Evolutionary conservation across 2,888 invertebrate genomes (phyloP), one percentile per base, ranked within the genome.

Genomic region (Zhengitettix transpicula): DNA sequence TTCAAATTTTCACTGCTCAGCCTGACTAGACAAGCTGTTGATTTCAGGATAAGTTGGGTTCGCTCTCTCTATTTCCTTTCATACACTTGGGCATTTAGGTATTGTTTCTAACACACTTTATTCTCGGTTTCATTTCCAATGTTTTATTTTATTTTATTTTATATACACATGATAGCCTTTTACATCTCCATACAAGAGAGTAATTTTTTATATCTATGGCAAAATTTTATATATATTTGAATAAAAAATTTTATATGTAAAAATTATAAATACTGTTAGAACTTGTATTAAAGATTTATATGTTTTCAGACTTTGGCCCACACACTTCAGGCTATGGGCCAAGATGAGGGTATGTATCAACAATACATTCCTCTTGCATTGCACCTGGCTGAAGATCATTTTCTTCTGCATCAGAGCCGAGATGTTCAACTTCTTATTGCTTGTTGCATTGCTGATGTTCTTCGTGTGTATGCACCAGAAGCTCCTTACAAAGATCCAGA

Each of bases 401-500:
- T 95, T 73, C 78, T 97, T 65, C 83, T 87, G 64, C 93, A 98
- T 74, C 78, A 82, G 54, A 94, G 91, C 61, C 83, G 89, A 66
- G 97, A 98, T 75, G 96, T 98, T 0, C 90, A 96, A 71, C 77
- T 98, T 57, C 78, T 97, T 44, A 91, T 96, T 62, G 97, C 97
- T 0, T 98, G 97, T 74, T 97, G 97, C 72, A 92, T 98, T 69
- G 97, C 97, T 9, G 97, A 98, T 74, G 92, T 98, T 42, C 81
- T 98, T 65, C 78, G 97, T 62, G 92, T 98, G 9, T 98, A 95
- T 74, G 97, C 97, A 1, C 97, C 98, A 0, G 96, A 97, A 71
- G 96, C 96, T 47, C 98, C 98, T 0, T 98, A 95, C 72, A 95
- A 94, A 75, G 96, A 96, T 71, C 87, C 90, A 63, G 90, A 92